Percentiles rank a stretch among this genome's conserved stretches.
Conservation (phyloP, 1,140 invertebrate genomes). For the Scaptodrosophila lebanonensis region DNA sequence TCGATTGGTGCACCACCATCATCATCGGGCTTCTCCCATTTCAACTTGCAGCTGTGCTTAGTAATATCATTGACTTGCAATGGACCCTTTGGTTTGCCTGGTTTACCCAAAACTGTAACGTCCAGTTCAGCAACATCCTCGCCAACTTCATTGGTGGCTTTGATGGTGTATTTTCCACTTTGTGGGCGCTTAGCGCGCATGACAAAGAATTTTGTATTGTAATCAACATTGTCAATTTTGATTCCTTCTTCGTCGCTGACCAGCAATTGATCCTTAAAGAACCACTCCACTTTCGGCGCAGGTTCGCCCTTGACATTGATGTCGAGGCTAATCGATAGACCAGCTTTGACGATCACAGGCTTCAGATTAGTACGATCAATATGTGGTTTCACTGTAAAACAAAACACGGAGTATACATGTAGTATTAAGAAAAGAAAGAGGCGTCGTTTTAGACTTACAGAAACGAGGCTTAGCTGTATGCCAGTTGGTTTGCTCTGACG, state of each 20-base stretch:
- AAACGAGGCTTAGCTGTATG: conserved; percentile 96
- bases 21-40: conserved; percentile 96
- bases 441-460: conserved; percentile 81
- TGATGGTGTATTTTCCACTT: conserved; percentile 94
- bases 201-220: conserved; percentile 93
- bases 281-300: conserved; percentile 93
- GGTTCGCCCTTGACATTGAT: conserved; percentile 96
- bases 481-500: conserved; percentile 95
- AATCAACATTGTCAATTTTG: conserved; percentile 90
- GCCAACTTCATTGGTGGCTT: conserved; percentile 94
- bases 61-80: conserved; percentile 93
- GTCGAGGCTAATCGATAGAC: conserved; percentile 92
- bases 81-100: conserved; percentile 90
- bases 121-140: conserved; percentile 95
- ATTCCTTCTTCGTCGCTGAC: conserved; percentile 84
- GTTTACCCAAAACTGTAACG: conserved; percentile 90
- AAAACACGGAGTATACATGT: conserved; percentile 1
- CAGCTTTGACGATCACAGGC: conserved; percentile 90
- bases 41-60: conserved; percentile 94
- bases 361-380: conserved; percentile 95
- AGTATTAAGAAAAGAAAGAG: not conserved
- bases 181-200: conserved; percentile 88
- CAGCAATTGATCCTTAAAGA: conserved; percentile 87
- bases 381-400: conserved; percentile 88
- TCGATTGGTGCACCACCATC: conserved; percentile 95